phyloP scores from a whole-genome alignment of 37 sponge, comb jelly and placozoan species.

The Mnemiopsis leidyi region DNA sequence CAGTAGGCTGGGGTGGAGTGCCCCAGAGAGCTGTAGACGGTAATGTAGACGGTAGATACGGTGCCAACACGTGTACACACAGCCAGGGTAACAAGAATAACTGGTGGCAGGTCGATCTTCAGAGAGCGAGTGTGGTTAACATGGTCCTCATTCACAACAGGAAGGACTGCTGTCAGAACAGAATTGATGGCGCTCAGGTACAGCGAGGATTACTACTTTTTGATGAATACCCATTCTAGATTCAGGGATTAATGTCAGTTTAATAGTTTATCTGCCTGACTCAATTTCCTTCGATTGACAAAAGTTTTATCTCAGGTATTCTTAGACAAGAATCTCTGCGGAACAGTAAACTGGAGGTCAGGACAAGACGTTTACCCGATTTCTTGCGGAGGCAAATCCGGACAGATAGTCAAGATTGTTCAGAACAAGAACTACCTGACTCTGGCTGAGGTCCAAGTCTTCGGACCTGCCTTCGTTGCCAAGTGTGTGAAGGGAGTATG shows the following conservation, averaged over 20 bases:
- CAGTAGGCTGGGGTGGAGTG: background rate
- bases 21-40: background rate
- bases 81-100: background rate
- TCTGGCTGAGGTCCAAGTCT: slow-evolving; percentile 14
- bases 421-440: slow-evolving; percentile 48
- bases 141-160: slow-evolving; percentile 4
- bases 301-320: background rate
- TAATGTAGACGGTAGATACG: background rate
- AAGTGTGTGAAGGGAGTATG: background rate
- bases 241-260: background rate
- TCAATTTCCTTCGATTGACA: no score
- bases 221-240: no score
- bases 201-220: background rate
- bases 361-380: background rate
- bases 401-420: background rate
- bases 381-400: background rate
- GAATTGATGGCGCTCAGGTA: background rate
- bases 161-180: background rate
- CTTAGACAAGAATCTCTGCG: background rate
- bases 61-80: background rate
- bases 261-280: no score
- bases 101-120: background rate
- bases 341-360: background rate
- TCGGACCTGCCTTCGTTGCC: background rate
- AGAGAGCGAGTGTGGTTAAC: background rate